phyloP scores from a whole-genome alignment of 2,888 invertebrate species.

The Petrophora chlorosata region DNA sequence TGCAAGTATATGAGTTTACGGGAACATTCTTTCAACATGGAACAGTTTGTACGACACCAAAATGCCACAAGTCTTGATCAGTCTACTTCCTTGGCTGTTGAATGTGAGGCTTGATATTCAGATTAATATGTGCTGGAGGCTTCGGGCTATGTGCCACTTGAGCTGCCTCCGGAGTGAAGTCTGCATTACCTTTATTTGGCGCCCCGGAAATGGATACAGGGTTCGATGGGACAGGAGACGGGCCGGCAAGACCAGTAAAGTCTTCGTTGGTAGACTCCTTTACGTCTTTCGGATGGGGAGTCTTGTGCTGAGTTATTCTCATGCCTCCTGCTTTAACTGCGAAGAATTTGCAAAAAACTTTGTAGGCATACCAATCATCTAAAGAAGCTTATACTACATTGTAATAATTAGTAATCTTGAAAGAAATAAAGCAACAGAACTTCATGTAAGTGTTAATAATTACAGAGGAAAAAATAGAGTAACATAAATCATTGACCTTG shows the following conservation, averaged over 20 bases:
- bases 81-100: constrained; percentile 94
- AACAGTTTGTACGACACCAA: background rate
- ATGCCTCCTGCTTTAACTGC: constrained; percentile 97
- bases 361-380: no score
- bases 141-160: constrained; percentile 93
- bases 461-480: background rate
- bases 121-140: constrained; percentile 86
- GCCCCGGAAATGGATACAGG: constrained; percentile 90
- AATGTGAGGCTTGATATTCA: constrained; percentile 87
- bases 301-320: constrained; percentile 95
- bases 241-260: constrained; percentile 88
- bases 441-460: no score
- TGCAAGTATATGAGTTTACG: background rate
- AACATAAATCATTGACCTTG: constrained; percentile 49
- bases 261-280: constrained; percentile 87
- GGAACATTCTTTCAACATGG: constrained; percentile 1
- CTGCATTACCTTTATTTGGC: constrained; percentile 89
- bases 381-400: no score
- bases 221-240: constrained; percentile 90
- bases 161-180: constrained; percentile 95
- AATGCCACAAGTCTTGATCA: constrained; percentile 1
- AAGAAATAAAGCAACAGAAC: no score
- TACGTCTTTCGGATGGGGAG: constrained; percentile 85
- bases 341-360: no score
- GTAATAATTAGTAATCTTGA: constrained; percentile 8